phyloP scores from a whole-genome alignment of 2,113 vertebrate species.

The Cyanoramphus novaezelandiae region DNA sequence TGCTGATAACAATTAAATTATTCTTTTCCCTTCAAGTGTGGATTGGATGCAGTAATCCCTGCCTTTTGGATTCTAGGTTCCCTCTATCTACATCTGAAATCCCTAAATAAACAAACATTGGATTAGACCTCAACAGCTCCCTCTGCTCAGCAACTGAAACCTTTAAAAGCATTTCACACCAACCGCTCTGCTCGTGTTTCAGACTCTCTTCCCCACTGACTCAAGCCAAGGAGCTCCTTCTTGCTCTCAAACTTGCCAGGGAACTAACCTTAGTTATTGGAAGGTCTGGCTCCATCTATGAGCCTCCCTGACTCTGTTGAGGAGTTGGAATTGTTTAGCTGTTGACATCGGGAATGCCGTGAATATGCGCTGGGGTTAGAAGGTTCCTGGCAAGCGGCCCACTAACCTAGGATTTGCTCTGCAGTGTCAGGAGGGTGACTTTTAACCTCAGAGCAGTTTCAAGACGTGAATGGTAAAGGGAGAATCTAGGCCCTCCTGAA shows the following conservation, averaged over 20 bases:
- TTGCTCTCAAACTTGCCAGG: not conserved
- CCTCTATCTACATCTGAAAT: constrained; percentile 19
- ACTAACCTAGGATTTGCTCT: not conserved
- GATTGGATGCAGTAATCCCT: not conserved
- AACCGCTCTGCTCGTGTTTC: not conserved
- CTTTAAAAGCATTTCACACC: not conserved
- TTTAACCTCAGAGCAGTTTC: constrained; percentile 20
- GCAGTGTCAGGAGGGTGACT: not conserved
- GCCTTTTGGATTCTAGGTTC: constrained; percentile 9
- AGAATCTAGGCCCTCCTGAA: not conserved
- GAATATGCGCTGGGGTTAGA: not conserved
- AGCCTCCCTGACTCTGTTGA: not conserved
- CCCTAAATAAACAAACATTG: constrained; percentile 31
- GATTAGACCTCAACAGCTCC: constrained; percentile 5
- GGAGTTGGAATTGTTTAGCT: not conserved
- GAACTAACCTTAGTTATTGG: not conserved
- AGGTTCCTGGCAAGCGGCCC: not conserved
- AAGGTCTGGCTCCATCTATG: not conserved
- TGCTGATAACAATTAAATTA: not conserved
- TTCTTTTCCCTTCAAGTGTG: not conserved
- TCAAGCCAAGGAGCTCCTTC: not conserved
- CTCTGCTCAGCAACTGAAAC: not conserved
- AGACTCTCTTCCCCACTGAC: not conserved
- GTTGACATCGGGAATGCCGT: constrained; percentile 8
- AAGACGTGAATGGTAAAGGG: not conserved